Evolutionary conservation across 1,140 invertebrate genomes (phyloP), one percentile per base, ranked within the genome.

Genomic region (Ctenoplectra terminalis): DNA sequence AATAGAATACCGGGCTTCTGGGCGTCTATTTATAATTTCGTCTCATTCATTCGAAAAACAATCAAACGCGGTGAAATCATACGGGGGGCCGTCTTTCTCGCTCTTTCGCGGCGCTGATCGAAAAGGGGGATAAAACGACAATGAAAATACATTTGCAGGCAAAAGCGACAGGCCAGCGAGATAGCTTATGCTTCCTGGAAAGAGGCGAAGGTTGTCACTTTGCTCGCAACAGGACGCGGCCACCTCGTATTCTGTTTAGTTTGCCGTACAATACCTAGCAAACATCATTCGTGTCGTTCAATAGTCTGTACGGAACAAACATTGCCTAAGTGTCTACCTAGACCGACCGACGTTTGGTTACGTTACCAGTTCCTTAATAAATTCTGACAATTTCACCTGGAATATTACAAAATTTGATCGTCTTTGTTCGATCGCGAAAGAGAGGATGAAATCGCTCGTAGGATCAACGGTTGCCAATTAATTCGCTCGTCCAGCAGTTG

Each of bases 121-220:
- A 72, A 70, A 40, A 52, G 83, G 48, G 74, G 84, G 83, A 86
- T 86, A 86, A 86, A 86, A 80, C 83, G 84, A 86, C 84, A 86
- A 86, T 86, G 84, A 86, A 86, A 86, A 86, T 85, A 85, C 84
- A 86, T 84, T 85, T 81, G 83, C 84, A n/a, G n/a, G n/a, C n/a
- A 70, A 82, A 86, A 86, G 84, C 84, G 84, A 86, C 84, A 85
- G 84, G 84, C 83, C 79, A 81, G 72, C 83, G 79, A 86, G 84
- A 86, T 86, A 86, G 84, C 84, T 86, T 85, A 85, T 73, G 83
- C 83, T 86, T 86, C 84, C 84, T 84, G 84, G 84, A 86, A 86
- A 86, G 72, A 77, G 84, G 83, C 84, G 84, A 86, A 86, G 84
- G 84, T 86, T 86, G 84, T 86, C 84, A 86, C 78, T 86, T 86